Evolutionary conservation across 2,888 invertebrate genomes (phyloP).

Genomic region (Drosophila maculinotata): DNA sequence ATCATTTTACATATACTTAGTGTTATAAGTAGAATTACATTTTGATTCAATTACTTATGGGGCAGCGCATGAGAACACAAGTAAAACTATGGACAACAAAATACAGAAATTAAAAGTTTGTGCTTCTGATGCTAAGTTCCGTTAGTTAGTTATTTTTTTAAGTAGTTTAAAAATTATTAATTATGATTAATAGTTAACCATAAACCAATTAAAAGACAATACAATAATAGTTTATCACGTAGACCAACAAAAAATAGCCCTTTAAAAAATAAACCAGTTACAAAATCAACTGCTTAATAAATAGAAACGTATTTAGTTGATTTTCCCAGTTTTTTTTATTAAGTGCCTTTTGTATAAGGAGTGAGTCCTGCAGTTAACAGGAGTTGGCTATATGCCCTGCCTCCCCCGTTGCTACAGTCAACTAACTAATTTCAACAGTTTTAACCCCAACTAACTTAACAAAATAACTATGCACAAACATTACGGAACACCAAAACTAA

Average conservation of each 20-base stretch:
- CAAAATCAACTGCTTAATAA: slow-evolving; percentile 12
- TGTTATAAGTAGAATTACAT: slow-evolving; percentile 28
- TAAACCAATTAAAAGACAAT: slow-evolving; percentile 72
- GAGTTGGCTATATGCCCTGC: slow-evolving; percentile 23
- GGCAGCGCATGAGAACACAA: slow-evolving; percentile 15
- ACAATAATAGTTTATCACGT: slow-evolving; percentile 64
- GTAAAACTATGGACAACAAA: slow-evolving; percentile 10
- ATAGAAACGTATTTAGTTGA: slow-evolving; percentile 4
- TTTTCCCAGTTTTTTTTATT: slow-evolving; percentile 31
- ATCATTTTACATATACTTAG: slow-evolving; percentile 25
- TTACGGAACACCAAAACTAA: slow-evolving; percentile 27
- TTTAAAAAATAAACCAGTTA: slow-evolving; percentile 12
- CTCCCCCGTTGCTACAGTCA: slow-evolving; percentile 28
- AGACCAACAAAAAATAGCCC: slow-evolving; percentile 36
- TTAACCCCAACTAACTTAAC: slow-evolving; percentile 21
- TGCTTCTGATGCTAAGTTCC: slow-evolving; percentile 14
- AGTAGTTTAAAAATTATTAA: slow-evolving; percentile 64
- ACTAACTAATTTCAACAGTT: slow-evolving; percentile 23
- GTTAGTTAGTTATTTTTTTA: slow-evolving; percentile 71
- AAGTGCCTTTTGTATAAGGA: slow-evolving; percentile 65
- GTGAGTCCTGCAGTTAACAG: slow-evolving; percentile 63
- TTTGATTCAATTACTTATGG: slow-evolving; percentile 34
- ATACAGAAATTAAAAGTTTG: slow-evolving; percentile 5
- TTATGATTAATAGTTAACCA: slow-evolving; percentile 41
- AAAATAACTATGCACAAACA: slow-evolving; percentile 38